Base-by-base conservation (phyloP, 2,888 invertebrate genomes). In the Drosophila prolongata region DNA sequence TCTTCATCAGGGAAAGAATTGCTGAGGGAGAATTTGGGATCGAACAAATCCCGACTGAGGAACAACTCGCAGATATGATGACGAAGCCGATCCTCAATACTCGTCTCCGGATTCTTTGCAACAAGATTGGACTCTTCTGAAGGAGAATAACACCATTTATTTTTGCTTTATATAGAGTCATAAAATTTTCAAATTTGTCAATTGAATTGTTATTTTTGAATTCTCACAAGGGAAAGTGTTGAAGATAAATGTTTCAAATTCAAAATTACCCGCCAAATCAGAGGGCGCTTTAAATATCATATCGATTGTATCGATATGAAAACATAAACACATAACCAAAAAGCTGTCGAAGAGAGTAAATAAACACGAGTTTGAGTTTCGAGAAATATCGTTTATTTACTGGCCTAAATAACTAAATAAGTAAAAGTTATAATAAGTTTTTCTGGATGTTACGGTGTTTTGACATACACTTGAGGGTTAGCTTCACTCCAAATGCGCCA, bases 51-150 rank as follows among this genome's bases (percentile, higher is more conserved):
- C 14, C 40, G 8, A 40, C 40, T 14, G 40, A 16, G 40, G 40
- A 40, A 40, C 40, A 40, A 40, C 14, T 40, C 9, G n/a, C 40
- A 40, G 40, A 40, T 40, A 40, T 40, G 40, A 40, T 40, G 40
- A 40, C 40, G 8, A 40, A 40, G 40, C 40, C 14, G 40, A 40
- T 40, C 14, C 14, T 40, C 8, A 40, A 38, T 38, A 38, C n/a
- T n/a, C 38, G 38, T 38, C n/a, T 38, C 38, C 38, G 38, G n/a
- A 38, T 38, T 38, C 8, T 40, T 40, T 40, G n/a, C 40, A 40
- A 40, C 40, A 40, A 40, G 40, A 40, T 40, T 40, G 40, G 40
- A 40, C 40, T 40, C 40, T 40, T 40, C 40, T 40, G 40, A 40
- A 40, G 40, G 14, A 40, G 40, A 40, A 40, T 14, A 40, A 40